A percentile compares a stretch with the other conserved stretches of the same genome.
phyloP scores from a whole-genome alignment of 2,888 invertebrate genomes.

The Pinctada fucata region DNA sequence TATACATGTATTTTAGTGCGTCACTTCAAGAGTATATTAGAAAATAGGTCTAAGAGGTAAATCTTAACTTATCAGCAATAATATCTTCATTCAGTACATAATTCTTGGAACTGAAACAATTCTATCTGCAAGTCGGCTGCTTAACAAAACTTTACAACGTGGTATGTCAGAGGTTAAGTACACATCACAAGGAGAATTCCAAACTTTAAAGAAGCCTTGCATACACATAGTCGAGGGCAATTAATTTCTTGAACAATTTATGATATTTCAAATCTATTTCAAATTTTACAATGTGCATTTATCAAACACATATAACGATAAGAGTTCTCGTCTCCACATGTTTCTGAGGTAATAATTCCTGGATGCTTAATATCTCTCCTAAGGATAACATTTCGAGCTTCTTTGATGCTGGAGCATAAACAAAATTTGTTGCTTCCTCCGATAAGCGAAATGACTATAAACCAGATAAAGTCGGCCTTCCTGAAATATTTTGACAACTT shows the following conservation, averaged over 20 bases:
- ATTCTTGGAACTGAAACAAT: background rate
- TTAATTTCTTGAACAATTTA: constrained; percentile 16
- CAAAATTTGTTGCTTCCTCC: constrained; percentile 36
- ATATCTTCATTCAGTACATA: too few species aligned
- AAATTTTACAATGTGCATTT: constrained; percentile 17
- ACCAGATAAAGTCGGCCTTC: constrained; percentile 31
- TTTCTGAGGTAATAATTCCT: constrained; percentile 23
- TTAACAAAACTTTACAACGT: background rate
- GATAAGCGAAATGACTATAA: constrained; percentile 36
- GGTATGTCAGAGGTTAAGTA: background rate
- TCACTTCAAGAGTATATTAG: too few species aligned
- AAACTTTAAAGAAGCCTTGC: background rate
- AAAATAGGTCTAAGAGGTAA: too few species aligned
- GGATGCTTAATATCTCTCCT: constrained; percentile 15
- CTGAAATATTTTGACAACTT: constrained; percentile 36
- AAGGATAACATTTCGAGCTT: constrained; percentile 30
- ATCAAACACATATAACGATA: constrained; percentile 25
- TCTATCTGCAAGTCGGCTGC: background rate
- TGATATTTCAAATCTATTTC: constrained; percentile 30
- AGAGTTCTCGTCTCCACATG: constrained; percentile 18
- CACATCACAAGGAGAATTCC: background rate
- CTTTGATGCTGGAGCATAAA: constrained; percentile 37
- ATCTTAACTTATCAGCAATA: too few species aligned
- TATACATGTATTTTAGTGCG: too few species aligned
- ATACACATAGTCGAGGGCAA: background rate